Percentiles rank a stretch among this genome's conserved stretches.
phyloP scores from a whole-genome alignment of 2,113 vertebrate species.

The Pao palembangensis region DNA sequence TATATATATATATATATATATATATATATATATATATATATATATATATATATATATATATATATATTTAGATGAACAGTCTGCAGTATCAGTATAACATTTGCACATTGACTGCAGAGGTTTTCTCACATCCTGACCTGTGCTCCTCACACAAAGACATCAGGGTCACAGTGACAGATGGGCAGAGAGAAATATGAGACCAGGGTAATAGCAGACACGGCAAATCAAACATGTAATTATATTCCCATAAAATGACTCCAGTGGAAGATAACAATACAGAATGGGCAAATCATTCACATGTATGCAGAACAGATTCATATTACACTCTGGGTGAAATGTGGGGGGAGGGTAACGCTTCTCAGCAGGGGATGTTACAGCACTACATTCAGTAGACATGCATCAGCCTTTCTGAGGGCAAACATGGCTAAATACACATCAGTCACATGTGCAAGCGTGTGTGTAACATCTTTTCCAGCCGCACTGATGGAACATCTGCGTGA shows the following conservation, averaged over 20 bases:
- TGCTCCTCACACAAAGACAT: constrained; percentile 22
- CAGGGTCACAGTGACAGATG: constrained; percentile 1
- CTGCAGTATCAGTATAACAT: too few relatives aligned
- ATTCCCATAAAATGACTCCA: constrained; percentile 30
- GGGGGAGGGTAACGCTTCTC: constrained; percentile 56
- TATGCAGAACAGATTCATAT: constrained; percentile 41
- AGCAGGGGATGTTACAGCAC: constrained; percentile 40
- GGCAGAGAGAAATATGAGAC: constrained; percentile 14
- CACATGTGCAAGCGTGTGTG: neutral
- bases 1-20: neutral
- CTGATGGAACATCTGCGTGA: too few relatives aligned
- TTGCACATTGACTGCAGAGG: neutral
- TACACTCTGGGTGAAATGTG: constrained; percentile 38
- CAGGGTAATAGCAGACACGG: constrained; percentile 25
- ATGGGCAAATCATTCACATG: constrained; percentile 34
- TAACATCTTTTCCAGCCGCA: neutral
- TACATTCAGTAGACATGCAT: neutral
- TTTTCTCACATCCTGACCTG: constrained; percentile 11
- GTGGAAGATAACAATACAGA: constrained; percentile 37
- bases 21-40: too few relatives aligned
- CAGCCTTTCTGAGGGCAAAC: too few relatives aligned
- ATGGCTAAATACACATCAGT: too few relatives aligned
- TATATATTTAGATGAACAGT: too few relatives aligned
- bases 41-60: too few relatives aligned
- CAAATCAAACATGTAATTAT: constrained; percentile 54